Base-by-base conservation (phyloP, 2,888 invertebrate species). In the Junonia oenone region DNA sequence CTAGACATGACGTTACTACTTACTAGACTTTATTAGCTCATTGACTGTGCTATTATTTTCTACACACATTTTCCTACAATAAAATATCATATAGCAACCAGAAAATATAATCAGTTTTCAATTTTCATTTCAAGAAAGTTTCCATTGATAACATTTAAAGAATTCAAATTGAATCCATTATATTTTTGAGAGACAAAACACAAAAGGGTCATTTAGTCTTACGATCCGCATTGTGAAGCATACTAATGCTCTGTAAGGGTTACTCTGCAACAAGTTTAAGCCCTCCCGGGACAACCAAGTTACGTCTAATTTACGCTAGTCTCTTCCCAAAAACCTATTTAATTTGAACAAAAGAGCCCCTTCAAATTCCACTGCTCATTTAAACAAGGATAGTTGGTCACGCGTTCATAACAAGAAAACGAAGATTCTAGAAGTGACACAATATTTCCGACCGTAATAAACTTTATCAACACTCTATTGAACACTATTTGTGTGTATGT, bases 331-430 rank as follows among this genome's bases (percentile, higher is more conserved):
- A 73, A 80, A 78, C 76, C 76, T 79, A 75, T 76, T 83, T 81
- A 79, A 83, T 82, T 78, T 73, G 70, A 68, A 73, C 75, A 78
- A 78, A 81, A 78, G 78, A 74, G 73, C 68, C 78, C 72, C 68
- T 69, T 68, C 70, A 72, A 78, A 74, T 72, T 72, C 73, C 71
- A 78, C 77, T 77, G 78, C 73, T 76, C 81, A 73, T 76, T 83
- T 78, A 73, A 75, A 78, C 72, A 72, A 73, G 76, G 68, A 74
- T 71, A 78, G 76, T 76, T 72, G 69, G 69, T 69, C 69, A 71
- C 71, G 70, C 66, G 70, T 69, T 71, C 73, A 73, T 73, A 14
- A 52, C 45, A 22, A 19, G 59, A 48, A 67, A 13, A 13, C 43
- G 26, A 26, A 22, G 5, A 33, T 43, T 45, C 55, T 55, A 17